phyloP scores from a whole-genome alignment of 2,797 vertebrate genomes.

The Smutsia temminckii region DNA sequence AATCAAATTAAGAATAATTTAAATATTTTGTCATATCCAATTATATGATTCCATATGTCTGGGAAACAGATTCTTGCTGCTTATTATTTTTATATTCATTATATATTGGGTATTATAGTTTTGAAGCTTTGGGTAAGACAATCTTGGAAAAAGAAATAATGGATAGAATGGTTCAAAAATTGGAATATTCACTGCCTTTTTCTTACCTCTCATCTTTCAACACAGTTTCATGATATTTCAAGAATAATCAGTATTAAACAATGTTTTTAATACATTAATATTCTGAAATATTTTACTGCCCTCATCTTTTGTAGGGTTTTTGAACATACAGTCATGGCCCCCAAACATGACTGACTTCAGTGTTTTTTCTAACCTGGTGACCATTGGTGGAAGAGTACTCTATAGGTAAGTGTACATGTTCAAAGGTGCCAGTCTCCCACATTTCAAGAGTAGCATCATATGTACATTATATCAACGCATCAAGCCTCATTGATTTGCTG shows the following conservation, averaged over 20 bases:
- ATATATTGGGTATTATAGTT: not conserved
- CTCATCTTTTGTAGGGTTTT: constrained; percentile 87
- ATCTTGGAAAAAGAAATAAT: not conserved
- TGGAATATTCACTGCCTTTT: not conserved
- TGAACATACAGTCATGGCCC: constrained; percentile 98
- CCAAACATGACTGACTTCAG: constrained; percentile 98
- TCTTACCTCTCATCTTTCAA: not conserved
- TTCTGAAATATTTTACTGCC: not conserved
- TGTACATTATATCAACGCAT: not conserved
- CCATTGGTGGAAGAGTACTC: constrained; percentile 94
- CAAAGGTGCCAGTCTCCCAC: not conserved
- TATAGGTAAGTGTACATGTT: constrained; percentile 88
- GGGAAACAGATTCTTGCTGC: not conserved
- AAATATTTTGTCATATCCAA: not conserved
- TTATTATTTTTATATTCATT: not conserved
- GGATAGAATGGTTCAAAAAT: not conserved
- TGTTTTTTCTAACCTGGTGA: constrained; percentile 96
- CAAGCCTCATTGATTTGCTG: not conserved
- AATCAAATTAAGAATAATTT: not conserved
- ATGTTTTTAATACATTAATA: not conserved
- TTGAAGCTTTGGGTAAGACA: not conserved
- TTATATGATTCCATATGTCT: not conserved
- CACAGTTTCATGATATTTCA: not conserved
- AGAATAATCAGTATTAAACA: not conserved
- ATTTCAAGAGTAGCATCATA: not conserved